Base-by-base conservation (phyloP, 2,888 invertebrate species). In the Drosophila pegasa region DNA sequence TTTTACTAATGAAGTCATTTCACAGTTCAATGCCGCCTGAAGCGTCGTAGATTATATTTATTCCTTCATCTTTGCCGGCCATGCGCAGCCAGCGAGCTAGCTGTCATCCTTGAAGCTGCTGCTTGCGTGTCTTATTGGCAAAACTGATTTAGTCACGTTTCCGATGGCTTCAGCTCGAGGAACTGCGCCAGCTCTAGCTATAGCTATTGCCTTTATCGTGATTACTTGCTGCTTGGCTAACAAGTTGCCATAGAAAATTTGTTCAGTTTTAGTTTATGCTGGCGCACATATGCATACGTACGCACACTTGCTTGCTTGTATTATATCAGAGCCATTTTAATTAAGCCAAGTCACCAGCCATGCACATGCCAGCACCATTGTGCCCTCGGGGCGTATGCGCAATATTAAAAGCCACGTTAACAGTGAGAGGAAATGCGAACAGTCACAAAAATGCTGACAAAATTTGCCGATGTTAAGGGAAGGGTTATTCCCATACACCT, bases 1-100 rank as follows among this genome's bases (percentile, higher is more conserved):
- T 84, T 88, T 72, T 79, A 73, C 89, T 88, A 85, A 88, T 85
- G 85, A 85, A 85, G 89, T 88, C 89, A 88, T 85, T 85, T 85
- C 87, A 77, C 87, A 88, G 87, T 81, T 88, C 85, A 75, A 88
- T 87, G 87, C 71, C 62, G 69, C 55, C 25, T 38, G 55, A 56
- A 66, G 54, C 50, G 43, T 29, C 50, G 25, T 29, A 65, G 58
- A 63, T 62, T 65, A 61, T 78, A 69, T 78, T 63, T 81, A 71
- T 87, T 65, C 80, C 86, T 78, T 85, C 67, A 82, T 85, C 82
- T 81, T 81, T 68, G 70, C 81, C 43, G 66, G 76, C 85, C 75
- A 81, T 57, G 29, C 56, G 77, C 71, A 56, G 40, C 33, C 47
- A 54, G 61, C 35, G 16, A 41, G 27, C 45, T 29, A 6, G 59